Conservation (phyloP, 2,888 invertebrate genomes). For the Tetragonisca angustula region DNA sequence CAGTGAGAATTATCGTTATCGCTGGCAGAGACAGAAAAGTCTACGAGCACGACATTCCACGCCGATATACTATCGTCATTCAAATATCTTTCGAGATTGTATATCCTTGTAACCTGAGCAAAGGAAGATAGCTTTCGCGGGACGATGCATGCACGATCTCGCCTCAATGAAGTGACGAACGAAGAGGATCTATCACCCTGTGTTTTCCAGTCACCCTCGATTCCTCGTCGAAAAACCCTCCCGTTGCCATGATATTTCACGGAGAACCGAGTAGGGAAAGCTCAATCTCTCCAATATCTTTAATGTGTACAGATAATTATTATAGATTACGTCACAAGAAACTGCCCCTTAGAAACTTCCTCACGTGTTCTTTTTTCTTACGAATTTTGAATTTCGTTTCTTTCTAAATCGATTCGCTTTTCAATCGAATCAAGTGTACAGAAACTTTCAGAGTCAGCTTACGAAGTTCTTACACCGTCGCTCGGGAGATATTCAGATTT, state of each 20-base stretch:
- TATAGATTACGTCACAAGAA: too few relatives aligned
- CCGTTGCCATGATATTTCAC: neutral
- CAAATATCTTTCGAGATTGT: neutral
- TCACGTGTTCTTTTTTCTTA: too few relatives aligned
- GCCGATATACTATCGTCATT: conserved; percentile 5
- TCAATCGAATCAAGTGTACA: too few relatives aligned
- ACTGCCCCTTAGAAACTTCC: too few relatives aligned
- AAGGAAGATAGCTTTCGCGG: conserved; percentile 1
- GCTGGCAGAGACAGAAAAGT: neutral
- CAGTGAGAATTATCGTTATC: neutral
- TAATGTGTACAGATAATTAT: too few relatives aligned
- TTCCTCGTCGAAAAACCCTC: neutral
- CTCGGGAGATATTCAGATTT: too few relatives aligned
- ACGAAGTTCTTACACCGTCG: too few relatives aligned
- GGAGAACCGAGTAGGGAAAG: neutral
- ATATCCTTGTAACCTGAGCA: conserved; percentile 20
- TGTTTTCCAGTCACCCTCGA: too few relatives aligned
- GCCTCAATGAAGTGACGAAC: conserved; percentile 13
- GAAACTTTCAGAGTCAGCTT: too few relatives aligned
- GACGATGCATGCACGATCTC: neutral
- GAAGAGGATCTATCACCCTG: neutral
- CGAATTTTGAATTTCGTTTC: too few relatives aligned
- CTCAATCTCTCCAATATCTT: neutral
- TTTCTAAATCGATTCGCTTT: too few relatives aligned
- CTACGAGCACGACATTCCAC: conserved; percentile 2